These are phyloP conservation scores for Ptiloglossa arizonensis DNA, from an alignment of 1,140 invertebrate species.

Conservation along the genomic window DNA sequence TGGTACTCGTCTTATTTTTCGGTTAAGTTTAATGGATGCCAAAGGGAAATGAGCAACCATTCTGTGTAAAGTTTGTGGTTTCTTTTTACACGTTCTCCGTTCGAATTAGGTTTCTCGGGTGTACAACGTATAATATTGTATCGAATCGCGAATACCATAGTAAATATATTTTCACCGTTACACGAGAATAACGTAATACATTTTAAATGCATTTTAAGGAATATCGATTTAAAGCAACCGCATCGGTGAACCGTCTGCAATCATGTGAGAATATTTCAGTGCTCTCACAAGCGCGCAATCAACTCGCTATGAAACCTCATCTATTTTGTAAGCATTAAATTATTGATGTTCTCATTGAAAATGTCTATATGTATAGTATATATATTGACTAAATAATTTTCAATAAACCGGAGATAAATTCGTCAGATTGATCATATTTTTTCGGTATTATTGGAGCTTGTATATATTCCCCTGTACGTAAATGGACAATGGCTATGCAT, in stretches of 20 bases:
- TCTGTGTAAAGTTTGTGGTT: not conserved
- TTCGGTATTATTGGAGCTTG: slow-evolving; percentile 25
- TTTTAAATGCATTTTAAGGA: not conserved
- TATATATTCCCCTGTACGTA: slow-evolving; percentile 17
- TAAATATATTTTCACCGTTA: not conserved
- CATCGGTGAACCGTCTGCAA: not conserved
- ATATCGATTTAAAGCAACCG: not conserved
- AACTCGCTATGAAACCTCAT: not conserved
- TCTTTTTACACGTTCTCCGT: not conserved
- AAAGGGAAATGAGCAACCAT: not conserved
- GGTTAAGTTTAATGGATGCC: not conserved
- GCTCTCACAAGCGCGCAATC: not conserved
- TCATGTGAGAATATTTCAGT: not conserved
- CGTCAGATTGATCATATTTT: slow-evolving; percentile 36
- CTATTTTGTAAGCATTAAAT: not conserved
- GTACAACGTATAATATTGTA: slow-evolving; percentile 1
- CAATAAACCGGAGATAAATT: slow-evolving; percentile 32
- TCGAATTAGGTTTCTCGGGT: slow-evolving; percentile 4
- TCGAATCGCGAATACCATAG: not conserved
- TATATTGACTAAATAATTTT: slow-evolving; percentile 32
- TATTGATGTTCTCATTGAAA: not conserved
- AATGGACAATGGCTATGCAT: slow-evolving; percentile 17
- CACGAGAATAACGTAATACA: not conserved
- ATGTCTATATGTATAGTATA: not conserved
- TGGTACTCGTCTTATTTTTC: not conserved